Conservation (phyloP, 2,888 invertebrate species). For the Lissocephala sabroskyi region DNA sequence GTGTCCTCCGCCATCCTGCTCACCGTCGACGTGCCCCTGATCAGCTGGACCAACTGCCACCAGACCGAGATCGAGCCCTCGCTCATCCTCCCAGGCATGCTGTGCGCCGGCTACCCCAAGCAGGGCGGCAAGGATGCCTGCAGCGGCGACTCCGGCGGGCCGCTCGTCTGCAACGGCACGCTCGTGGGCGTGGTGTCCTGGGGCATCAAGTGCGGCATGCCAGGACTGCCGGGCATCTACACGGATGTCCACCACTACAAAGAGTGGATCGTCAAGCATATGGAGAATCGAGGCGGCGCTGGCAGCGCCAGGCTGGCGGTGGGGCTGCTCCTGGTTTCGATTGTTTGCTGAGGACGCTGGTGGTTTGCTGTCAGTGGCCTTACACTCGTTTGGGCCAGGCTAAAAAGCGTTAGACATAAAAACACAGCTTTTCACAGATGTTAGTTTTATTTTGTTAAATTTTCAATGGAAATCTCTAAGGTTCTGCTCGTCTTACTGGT, state of each 20-base stretch:
- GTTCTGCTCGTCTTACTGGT: no score
- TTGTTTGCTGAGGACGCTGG: neutral
- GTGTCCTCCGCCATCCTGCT: no score
- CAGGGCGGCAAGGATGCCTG: no score
- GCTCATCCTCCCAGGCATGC: conserved; percentile 75
- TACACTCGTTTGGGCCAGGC: neutral
- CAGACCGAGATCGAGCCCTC: no score
- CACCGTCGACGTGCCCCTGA: conserved; percentile 40
- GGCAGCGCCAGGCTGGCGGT: neutral
- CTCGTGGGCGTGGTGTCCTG: conserved; percentile 86
- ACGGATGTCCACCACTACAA: conserved; percentile 74
- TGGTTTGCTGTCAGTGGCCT: neutral
- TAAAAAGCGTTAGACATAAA: no score
- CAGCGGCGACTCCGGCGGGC: conserved; percentile 89
- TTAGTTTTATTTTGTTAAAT: no score
- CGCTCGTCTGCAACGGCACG: conserved; percentile 77
- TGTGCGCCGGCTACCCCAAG: conserved; percentile 86
- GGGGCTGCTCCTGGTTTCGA: neutral
- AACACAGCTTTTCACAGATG: no score
- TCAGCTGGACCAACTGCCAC: no score
- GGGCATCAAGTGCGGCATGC: conserved; percentile 83
- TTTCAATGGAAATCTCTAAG: no score
- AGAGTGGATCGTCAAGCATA: conserved; percentile 27
- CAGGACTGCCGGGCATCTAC: conserved; percentile 83
- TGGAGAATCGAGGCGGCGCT: neutral